Evolutionary conservation across 2,888 invertebrate species (phyloP).

Genomic region (Microlaimidae sp.): DNA sequence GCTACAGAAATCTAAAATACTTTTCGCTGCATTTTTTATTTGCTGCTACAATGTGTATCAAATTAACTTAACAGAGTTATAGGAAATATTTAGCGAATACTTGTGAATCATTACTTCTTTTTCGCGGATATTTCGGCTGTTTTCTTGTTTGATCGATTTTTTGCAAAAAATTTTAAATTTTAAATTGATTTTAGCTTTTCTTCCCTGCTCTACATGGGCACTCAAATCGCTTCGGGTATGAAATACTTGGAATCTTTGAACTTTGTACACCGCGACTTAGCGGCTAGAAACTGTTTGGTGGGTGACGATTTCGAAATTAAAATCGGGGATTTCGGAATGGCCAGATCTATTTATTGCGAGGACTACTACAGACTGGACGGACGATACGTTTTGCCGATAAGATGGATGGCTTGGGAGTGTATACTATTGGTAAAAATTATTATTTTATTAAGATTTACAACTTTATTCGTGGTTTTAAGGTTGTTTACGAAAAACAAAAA

Average conservation of each 20-base stretch:
- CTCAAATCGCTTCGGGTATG: conserved; percentile 75
- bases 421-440: conserved; percentile 41
- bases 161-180: no score
- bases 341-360: conserved; percentile 56
- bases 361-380: conserved; percentile 71
- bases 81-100: no score
- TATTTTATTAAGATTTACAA: background rate
- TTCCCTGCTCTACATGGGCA: conserved; percentile 54
- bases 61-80: no score
- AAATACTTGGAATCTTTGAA: conserved; percentile 67
- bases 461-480: no score
- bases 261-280: conserved; percentile 74
- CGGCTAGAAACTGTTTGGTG: conserved; percentile 66
- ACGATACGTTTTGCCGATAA: conserved; percentile 54
- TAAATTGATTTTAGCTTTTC: conserved; percentile 7
- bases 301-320: conserved; percentile 52
- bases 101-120: no score
- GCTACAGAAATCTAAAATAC: no score
- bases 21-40: no score
- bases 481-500: no score
- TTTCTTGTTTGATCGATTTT: no score
- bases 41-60: no score
- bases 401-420: conserved; percentile 80
- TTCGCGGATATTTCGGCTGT: no score
- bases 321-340: conserved; percentile 66